phyloP scores from a whole-genome alignment of 2,888 invertebrate genomes.

The Trachelus stipa region DNA sequence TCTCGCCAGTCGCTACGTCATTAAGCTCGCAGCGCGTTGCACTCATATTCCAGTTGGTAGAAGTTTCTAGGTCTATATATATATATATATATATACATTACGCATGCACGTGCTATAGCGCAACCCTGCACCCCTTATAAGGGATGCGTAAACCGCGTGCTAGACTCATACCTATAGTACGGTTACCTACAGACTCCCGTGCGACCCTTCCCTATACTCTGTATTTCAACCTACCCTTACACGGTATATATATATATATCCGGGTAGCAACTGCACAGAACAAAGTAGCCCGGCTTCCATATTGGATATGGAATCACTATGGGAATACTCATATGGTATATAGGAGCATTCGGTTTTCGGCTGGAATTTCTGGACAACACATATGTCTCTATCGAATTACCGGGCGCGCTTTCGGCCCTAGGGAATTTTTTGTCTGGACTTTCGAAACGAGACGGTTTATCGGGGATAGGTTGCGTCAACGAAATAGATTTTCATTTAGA shows the following conservation, averaged over 20 bases:
- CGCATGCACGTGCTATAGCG: not conserved
- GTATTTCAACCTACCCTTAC: not conserved
- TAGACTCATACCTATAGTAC: not conserved
- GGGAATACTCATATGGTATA: not conserved
- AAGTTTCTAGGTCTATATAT: not conserved
- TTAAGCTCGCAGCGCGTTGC: conserved; percentile 34
- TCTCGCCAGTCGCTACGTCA: conserved; percentile 36
- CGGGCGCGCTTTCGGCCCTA: not conserved
- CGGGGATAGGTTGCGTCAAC: not conserved
- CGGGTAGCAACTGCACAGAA: not conserved
- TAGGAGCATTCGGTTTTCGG: not conserved
- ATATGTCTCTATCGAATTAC: not conserved
- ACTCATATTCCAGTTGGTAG: not conserved
- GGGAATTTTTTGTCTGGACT: not conserved
- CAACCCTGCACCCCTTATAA: not conserved
- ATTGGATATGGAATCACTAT: not conserved
- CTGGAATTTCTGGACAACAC: not conserved
- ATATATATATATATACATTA: not conserved
- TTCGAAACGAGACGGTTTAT: not conserved
- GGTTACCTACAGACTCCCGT: not conserved
- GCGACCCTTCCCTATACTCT: not conserved
- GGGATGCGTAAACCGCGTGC: not conserved
- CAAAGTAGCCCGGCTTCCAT: not conserved
- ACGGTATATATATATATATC: not conserved
- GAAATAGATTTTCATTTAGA: not conserved